Evolutionary conservation across 2,888 invertebrate species (phyloP).

Genomic region (Isoperla grammatica): DNA sequence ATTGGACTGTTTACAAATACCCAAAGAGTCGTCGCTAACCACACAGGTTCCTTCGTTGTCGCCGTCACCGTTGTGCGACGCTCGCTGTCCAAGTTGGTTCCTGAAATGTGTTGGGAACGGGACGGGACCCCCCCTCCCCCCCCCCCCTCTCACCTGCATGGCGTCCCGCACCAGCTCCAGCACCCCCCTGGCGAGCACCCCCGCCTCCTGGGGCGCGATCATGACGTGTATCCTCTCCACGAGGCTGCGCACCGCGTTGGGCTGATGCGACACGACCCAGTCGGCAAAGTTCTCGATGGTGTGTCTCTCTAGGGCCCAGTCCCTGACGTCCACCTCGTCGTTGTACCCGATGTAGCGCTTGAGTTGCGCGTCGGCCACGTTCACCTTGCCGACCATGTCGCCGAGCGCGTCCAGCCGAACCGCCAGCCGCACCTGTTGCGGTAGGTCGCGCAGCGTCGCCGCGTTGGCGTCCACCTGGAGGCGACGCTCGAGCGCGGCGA

Average conservation of each 20-base stretch:
- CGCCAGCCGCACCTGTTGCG: slow-evolving; percentile 51
- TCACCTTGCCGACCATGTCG: slow-evolving; percentile 53
- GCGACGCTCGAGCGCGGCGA: slow-evolving; percentile 43
- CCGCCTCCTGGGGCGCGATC: slow-evolving; percentile 47
- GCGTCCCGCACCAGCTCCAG: slow-evolving; percentile 39
- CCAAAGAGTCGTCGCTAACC: no score
- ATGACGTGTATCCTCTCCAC: slow-evolving; percentile 61
- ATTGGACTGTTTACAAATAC: no score
- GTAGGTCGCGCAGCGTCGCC: slow-evolving; percentile 40
- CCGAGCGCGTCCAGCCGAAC: slow-evolving; percentile 56
- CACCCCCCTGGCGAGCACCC: slow-evolving; percentile 47
- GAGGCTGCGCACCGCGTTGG: slow-evolving; percentile 57
- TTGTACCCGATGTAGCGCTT: slow-evolving; percentile 24
- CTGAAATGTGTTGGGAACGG: no score
- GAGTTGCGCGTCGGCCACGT: slow-evolving; percentile 14
- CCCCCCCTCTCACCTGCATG: slow-evolving; percentile 35
- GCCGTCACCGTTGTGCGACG: no score
- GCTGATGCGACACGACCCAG: slow-evolving; percentile 61
- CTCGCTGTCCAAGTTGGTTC: no score
- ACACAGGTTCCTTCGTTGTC: no score
- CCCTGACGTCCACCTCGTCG: slow-evolving; percentile 14
- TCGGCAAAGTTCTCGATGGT: slow-evolving; percentile 67
- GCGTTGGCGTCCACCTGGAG: slow-evolving; percentile 30
- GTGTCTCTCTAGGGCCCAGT: slow-evolving; percentile 35
- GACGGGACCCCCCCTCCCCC: background rate